Conservation (phyloP, 1,140 invertebrate genomes). For the Ostrea edulis region DNA sequence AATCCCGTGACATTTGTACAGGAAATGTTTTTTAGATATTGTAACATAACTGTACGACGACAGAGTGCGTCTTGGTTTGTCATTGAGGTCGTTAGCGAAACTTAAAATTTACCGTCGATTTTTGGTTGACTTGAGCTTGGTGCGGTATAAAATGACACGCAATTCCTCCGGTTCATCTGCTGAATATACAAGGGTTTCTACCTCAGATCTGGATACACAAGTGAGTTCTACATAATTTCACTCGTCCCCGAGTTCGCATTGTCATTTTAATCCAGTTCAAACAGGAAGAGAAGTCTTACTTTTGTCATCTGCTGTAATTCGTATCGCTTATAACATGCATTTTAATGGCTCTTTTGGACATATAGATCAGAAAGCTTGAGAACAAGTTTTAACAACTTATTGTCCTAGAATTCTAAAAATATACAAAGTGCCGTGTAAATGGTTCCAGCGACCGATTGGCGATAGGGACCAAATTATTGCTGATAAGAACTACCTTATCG, state of each 20-base stretch:
- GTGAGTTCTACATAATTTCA: not conserved
- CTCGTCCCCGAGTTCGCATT: not conserved
- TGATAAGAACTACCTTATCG: too few species aligned
- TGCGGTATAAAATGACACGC: not conserved
- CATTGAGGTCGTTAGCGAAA: not conserved
- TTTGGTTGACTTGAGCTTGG: not conserved
- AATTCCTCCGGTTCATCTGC: not conserved
- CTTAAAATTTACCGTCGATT: not conserved
- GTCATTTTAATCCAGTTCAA: too few species aligned
- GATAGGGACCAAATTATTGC: too few species aligned
- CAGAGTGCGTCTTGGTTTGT: not conserved
- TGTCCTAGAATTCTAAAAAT: too few species aligned
- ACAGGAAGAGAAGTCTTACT: too few species aligned
- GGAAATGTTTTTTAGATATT: conserved; percentile 9
- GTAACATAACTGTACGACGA: not conserved
- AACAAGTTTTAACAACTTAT: too few species aligned
- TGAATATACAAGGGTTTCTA: conserved; percentile 13
- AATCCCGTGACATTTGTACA: not conserved
- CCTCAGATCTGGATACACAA: not conserved
- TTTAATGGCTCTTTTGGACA: too few species aligned
- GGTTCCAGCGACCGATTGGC: too few species aligned
- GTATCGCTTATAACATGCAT: too few species aligned
- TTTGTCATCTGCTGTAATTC: too few species aligned
- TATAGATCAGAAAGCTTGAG: too few species aligned
- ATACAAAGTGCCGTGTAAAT: too few species aligned